phyloP scores from a whole-genome alignment of 1,140 invertebrate species.

The Drosophila nasuta region DNA sequence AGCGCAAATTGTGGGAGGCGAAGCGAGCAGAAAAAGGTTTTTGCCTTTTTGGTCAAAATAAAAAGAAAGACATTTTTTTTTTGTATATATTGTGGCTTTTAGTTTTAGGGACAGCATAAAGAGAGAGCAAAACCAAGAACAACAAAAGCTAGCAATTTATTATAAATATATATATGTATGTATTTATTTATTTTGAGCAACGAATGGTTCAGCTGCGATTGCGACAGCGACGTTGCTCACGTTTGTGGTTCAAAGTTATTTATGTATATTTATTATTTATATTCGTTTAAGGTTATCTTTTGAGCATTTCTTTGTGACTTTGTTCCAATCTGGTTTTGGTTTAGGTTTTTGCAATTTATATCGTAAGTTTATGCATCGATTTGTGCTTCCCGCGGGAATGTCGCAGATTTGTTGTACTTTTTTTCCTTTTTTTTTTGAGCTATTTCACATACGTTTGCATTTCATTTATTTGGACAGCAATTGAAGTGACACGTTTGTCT shows the following conservation, averaged over 20 bases:
- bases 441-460: constrained; percentile 13
- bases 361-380: neutral
- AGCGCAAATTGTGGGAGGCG: constrained; percentile 37
- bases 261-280: constrained; percentile 52
- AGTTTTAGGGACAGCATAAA: constrained; percentile 34
- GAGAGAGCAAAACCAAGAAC: neutral
- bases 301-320: constrained; percentile 6
- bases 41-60: constrained; percentile 7
- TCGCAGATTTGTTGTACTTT: neutral
- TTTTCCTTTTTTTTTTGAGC: too few relatives aligned
- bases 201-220: neutral
- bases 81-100: constrained; percentile 22
- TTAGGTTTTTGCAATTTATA: constrained; percentile 1
- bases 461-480: constrained; percentile 26
- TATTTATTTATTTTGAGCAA: constrained; percentile 21
- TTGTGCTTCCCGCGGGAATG: neutral
- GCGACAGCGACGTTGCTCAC: constrained; percentile 7
- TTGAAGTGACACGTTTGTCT: constrained; percentile 12
- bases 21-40: neutral
- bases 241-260: constrained; percentile 48
- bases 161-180: constrained; percentile 59
- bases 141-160: constrained; percentile 60
- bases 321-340: constrained; percentile 12
- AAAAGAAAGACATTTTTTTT: constrained; percentile 4
- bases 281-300: constrained; percentile 11